Evolutionary conservation across 2,888 invertebrate species (phyloP).

Genomic region (Augochlorella aurata): DNA sequence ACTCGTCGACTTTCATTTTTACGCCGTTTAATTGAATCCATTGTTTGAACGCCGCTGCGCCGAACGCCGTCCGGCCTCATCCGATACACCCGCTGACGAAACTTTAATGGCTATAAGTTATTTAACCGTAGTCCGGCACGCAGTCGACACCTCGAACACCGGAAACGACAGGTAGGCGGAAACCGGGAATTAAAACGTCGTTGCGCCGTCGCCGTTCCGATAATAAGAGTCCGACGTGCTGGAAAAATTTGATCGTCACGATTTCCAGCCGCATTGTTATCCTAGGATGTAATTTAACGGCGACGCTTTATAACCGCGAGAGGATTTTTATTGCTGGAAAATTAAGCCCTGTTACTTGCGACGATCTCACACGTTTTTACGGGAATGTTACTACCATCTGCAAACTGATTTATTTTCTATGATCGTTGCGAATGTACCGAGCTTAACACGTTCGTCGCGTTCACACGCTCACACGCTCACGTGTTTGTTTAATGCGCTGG

Average conservation of each 20-base stretch:
- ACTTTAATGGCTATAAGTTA: slow-evolving; percentile 50
- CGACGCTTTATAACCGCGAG: too few species aligned
- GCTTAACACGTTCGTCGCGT: too few species aligned
- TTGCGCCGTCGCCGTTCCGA: background rate
- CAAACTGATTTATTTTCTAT: too few species aligned
- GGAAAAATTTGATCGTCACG: background rate
- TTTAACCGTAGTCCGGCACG: slow-evolving; percentile 26
- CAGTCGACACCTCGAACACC: too few species aligned
- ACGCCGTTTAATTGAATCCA: slow-evolving; percentile 65
- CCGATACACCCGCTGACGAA: slow-evolving; percentile 35
- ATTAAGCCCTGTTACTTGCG: too few species aligned
- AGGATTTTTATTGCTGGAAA: too few species aligned
- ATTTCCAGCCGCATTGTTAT: background rate
- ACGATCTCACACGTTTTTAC: too few species aligned
- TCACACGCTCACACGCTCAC: too few species aligned
- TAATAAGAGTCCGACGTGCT: background rate
- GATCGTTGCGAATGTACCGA: too few species aligned
- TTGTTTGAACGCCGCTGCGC: slow-evolving; percentile 51
- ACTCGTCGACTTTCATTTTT: slow-evolving; percentile 63
- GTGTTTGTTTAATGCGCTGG: too few species aligned
- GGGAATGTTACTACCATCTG: too few species aligned
- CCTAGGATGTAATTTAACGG: background rate
- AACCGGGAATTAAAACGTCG: background rate
- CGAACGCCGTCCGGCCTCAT: slow-evolving; percentile 27
- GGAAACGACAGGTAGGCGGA: slow-evolving; percentile 16